These are phyloP conservation scores for Philereme transversata DNA, from an alignment of 2,888 invertebrate genomes.

Conservation along the genomic window DNA sequence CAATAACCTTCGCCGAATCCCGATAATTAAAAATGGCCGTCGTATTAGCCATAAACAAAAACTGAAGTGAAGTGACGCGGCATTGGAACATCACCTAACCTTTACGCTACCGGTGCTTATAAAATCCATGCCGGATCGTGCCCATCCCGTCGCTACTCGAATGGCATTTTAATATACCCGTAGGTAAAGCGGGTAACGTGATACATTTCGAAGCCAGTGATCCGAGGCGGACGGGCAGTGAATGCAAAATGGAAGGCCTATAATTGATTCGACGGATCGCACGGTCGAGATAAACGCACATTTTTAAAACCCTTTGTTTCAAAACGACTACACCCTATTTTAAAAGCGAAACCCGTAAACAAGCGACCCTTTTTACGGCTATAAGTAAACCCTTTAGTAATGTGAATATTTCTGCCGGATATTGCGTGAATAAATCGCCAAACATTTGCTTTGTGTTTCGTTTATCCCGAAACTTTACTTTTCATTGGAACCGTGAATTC, in stretches of 20 bases:
- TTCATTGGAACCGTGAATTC: conserved; percentile 4
- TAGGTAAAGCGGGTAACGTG: conserved; percentile 34
- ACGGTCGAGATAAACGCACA: conserved; percentile 48
- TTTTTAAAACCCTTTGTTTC: conserved; percentile 58
- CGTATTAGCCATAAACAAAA: too few relatives aligned
- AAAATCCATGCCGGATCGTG: neutral
- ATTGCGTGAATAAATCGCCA: conserved; percentile 50
- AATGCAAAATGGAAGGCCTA: conserved; percentile 42
- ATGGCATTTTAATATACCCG: conserved; percentile 3
- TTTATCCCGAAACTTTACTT: conserved; percentile 13
- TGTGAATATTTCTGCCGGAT: conserved; percentile 55
- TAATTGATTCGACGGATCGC: conserved; percentile 58
- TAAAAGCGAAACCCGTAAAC: conserved; percentile 47
- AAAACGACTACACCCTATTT: conserved; percentile 55
- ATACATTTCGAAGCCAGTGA: conserved; percentile 42
- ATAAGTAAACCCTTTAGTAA: conserved; percentile 55
- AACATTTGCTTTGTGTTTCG: conserved; percentile 29
- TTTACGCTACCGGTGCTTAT: too few relatives aligned
- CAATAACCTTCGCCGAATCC: too few relatives aligned
- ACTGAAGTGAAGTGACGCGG: too few relatives aligned
- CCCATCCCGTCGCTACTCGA: conserved; percentile 1
- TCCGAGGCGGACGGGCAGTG: conserved; percentile 34
- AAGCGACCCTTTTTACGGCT: conserved; percentile 57
- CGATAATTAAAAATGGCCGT: too few relatives aligned
- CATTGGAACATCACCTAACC: too few relatives aligned